Evolutionary conservation across 2,888 invertebrate species (phyloP), one percentile per base, ranked within the genome.

Genomic region (Lobophora halterata): DNA sequence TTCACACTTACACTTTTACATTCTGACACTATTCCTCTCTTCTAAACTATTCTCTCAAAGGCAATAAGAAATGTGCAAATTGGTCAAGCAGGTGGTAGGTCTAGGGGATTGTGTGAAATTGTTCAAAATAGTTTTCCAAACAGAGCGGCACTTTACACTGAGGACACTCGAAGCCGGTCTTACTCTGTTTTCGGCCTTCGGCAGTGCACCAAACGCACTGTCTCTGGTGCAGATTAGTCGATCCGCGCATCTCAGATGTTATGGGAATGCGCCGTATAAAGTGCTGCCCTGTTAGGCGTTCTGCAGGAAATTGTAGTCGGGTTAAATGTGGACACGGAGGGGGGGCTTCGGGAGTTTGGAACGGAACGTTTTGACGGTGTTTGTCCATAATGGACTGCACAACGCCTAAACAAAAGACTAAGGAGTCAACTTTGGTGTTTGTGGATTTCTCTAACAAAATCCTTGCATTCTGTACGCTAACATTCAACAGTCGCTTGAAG

Each of bases 401-500:
- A 6, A 30, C 13, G 20, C 12, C 24, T 32, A 23, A 24, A 25
- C 25, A 18, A 18, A 24, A 24, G 11, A 14, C 16, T n/a, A 24
- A 11, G 12, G 24, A 18, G 25, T 12, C 12, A 3, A 17, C 17
- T 30, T 14, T 13, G 13, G 29, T 13, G 9, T 30, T 30, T 8
- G 2, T 20, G 29, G 29, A 26, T 14, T 26, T 20, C 18, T 38
- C 37, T 3, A 38, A 8, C 20, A 38, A 20, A 21, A 38, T 38
- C 12, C 30, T 19, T 8, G 35, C 21, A 17, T 43, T 50, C 8
- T 23, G 32, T 3, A 25, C 31, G 0, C 31, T 21, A 1, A 31
- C 10, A 23, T 41, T 41, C 3, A 36, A 12, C 6, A 36, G 31
- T 17, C 35, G 30, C 26, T 35, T 35, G 20, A 35, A 41, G 11